A percentile compares a stretch with the other conserved stretches of the same genome.
phyloP scores from a whole-genome alignment of 2,797 vertebrate species.

The Molothrus aeneus region DNA sequence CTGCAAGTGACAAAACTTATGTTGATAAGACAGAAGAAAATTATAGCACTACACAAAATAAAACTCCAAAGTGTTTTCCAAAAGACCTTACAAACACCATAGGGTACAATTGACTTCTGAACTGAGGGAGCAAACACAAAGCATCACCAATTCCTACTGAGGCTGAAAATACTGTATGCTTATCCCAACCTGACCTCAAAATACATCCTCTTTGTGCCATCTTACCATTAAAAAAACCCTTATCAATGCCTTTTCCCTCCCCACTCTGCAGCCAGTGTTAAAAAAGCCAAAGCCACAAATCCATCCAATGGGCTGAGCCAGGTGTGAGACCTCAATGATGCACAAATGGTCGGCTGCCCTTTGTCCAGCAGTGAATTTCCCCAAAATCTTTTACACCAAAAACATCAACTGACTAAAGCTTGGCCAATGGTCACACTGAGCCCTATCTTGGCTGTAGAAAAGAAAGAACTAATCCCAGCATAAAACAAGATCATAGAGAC shows the following conservation, averaged over 20 bases:
- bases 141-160: not conserved
- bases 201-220: not conserved
- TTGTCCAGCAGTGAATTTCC: not conserved
- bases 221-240: accelerated
- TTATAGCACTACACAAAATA: slow-evolving; percentile 27
- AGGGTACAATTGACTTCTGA: slow-evolving; percentile 35
- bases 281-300: not conserved
- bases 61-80: slow-evolving; percentile 21
- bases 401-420: slow-evolving; percentile 34
- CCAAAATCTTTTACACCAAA: not conserved
- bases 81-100: slow-evolving; percentile 30
- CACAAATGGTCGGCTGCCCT: not conserved
- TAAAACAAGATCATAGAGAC: slow-evolving; percentile 68
- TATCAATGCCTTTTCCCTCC: accelerated
- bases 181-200: not conserved
- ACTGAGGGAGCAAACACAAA: not conserved
- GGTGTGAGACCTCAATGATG: not conserved
- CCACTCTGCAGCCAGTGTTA: not conserved
- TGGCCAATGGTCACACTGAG: slow-evolving; percentile 70
- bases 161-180: not conserved
- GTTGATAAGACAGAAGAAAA: slow-evolving; percentile 44
- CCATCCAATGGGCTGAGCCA: not conserved
- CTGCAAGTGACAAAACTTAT: slow-evolving; percentile 59
- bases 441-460: slow-evolving; percentile 63
- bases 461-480: slow-evolving; percentile 68